Base-by-base conservation (phyloP, 2,113 vertebrate genomes). In the Mohoua ochrocephala region DNA sequence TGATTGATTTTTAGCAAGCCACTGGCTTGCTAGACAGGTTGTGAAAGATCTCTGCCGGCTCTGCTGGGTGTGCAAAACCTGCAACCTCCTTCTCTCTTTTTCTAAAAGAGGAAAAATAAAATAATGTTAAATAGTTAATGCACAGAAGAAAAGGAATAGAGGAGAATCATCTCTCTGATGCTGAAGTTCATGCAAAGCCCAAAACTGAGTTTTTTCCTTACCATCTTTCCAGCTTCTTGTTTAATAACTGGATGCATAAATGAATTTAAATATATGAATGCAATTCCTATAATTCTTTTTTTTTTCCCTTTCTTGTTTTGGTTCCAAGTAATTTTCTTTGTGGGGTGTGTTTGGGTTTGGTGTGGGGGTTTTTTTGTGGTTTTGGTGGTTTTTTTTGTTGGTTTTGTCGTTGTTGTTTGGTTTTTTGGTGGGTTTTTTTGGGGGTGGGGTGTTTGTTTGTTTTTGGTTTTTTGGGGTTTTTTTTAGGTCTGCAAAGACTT, bases 1-100 rank as follows among this genome's bases (percentile, higher is more conserved):
- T 73, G 77, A 92, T 92, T 91, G 95, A 95, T 91, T 96, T 95
- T 95, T 63, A 92, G 88, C 64, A 79, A 93, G 73, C 89, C 73
- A 42, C 23, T 84, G 88, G 77, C 73, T 91, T 79, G 44, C 80
- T 93, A 69, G 91, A 81, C 83, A 87, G 91, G 49, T 87, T 88
- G 74, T 94, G 56, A 96, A 85, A 85, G 67, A 90, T 87, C 69
- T 92, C 71, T 93, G 54, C 75, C 10, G 0, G 12, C 60, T 63
- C 84, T 93, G 76, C 71, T 81, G 76, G 74, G 41, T 71, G 76
- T 86, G 53, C 85, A 96, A 84, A 94, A 68, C 31, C 85, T 89
- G 35, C 33, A 67, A 10, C 73, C 82, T 56, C 28, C 84, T 77
- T 60, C 24, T 67, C 9, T 50, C 27, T 47, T 80, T 37, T 73